These are phyloP conservation scores for Gobio occitaniae DNA, from an alignment of 2,797 vertebrate genomes.

Conservation along the genomic window DNA sequence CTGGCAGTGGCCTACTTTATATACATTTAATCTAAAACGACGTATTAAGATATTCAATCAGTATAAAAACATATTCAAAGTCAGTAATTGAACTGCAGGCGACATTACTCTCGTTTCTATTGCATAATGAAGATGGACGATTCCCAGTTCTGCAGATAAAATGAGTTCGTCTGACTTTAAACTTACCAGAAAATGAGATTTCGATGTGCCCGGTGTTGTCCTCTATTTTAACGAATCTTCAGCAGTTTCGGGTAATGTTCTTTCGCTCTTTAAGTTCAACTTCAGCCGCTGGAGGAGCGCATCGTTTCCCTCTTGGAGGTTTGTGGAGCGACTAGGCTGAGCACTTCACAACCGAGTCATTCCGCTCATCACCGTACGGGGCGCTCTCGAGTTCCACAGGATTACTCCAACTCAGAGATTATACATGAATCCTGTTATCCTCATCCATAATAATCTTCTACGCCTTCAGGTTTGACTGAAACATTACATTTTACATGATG, in stretches of 20 bases:
- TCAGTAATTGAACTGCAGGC: neutral
- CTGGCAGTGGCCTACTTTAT: neutral
- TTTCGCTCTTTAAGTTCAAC: neutral
- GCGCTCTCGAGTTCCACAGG: neutral
- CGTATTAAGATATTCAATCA: neutral
- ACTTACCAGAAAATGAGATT: conserved; percentile 5
- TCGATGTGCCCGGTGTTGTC: neutral
- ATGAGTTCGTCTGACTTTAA: neutral
- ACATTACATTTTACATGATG: neutral
- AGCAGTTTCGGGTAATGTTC: neutral
- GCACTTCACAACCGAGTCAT: neutral
- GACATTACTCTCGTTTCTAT: neutral
- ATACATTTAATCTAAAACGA: neutral
- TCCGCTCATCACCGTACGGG: neutral
- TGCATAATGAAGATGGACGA: neutral
- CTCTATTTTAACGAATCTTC: neutral
- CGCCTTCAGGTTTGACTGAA: neutral
- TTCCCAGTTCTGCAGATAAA: neutral
- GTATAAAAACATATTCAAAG: neutral
- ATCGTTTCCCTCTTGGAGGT: neutral
- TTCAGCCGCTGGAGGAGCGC: neutral
- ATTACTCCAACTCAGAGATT: neutral
- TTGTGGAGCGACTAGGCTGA: neutral
- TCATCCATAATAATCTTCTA: neutral
- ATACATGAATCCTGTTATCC: no score